Evolutionary conservation across 1,140 invertebrate genomes (phyloP).

Genomic region (Thaumetopoea pityocampa): DNA sequence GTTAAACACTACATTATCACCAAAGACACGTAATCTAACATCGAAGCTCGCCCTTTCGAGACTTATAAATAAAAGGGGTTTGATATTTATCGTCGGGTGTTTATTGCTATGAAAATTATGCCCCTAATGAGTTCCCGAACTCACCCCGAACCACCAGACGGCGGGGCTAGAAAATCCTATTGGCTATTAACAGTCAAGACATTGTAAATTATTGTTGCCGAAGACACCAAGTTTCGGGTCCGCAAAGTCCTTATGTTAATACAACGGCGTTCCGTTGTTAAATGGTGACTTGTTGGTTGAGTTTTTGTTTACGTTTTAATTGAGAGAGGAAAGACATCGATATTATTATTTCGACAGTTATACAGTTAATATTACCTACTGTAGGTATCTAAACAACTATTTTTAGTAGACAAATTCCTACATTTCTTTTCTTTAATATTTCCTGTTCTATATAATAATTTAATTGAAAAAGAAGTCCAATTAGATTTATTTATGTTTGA

Average conservation of each 20-base stretch:
- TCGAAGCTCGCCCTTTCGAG: no score
- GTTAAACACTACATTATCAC: no score
- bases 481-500: no score
- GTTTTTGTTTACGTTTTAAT: constrained; percentile 18
- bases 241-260: constrained; percentile 55
- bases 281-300: constrained; percentile 9
- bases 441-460: no score
- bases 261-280: constrained; percentile 15
- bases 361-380: no score
- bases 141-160: constrained; percentile 24
- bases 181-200: constrained; percentile 66
- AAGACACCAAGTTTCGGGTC: constrained; percentile 25
- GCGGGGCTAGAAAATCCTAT: constrained; percentile 63
- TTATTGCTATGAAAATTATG: constrained; percentile 72
- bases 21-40: background rate
- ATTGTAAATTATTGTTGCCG: constrained; percentile 49
- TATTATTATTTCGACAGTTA: no score
- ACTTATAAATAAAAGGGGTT: constrained; percentile 48
- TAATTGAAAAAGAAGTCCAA: no score
- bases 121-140: constrained; percentile 68
- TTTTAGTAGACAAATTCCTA: no score
- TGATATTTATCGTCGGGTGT: constrained; percentile 67
- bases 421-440: no score
- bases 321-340: background rate
- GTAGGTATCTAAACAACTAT: no score